These are phyloP conservation scores for Lemur catta DNA, from an alignment of 2,797 vertebrate genomes.

Conservation along the genomic window DNA sequence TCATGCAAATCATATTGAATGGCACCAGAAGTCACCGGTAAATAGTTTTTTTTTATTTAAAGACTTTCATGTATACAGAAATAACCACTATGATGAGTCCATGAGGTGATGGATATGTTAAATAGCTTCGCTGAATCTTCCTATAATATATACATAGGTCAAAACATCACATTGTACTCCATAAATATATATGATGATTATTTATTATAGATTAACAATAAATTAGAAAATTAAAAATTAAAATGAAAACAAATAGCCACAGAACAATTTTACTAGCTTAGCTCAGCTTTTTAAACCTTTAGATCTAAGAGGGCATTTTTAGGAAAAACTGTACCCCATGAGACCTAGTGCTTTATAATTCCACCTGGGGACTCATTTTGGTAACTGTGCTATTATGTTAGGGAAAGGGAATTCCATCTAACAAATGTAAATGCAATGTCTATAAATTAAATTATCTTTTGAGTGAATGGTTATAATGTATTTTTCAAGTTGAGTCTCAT, in stretches of 20 bases:
- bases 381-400: not conserved
- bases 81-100: not conserved
- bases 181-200: not conserved
- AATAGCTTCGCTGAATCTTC: not conserved
- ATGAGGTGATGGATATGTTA: not conserved
- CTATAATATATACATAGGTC: not conserved
- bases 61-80: not conserved
- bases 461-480: not conserved
- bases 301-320: not conserved
- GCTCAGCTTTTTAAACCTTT: not conserved
- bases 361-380: not conserved
- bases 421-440: not conserved
- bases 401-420: not conserved
- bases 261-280: not conserved
- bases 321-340: not conserved
- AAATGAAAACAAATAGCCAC: not conserved
- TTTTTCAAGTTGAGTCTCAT: not conserved
- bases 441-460: not conserved
- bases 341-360: not conserved
- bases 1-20: not conserved
- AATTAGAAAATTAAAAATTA: not conserved
- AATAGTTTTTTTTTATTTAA: not conserved
- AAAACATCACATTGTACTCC: not conserved
- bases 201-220: not conserved
- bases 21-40: not conserved